These are phyloP conservation scores for Diaphora mendica DNA, from an alignment of 2,888 invertebrate genomes.

Conservation along the genomic window DNA sequence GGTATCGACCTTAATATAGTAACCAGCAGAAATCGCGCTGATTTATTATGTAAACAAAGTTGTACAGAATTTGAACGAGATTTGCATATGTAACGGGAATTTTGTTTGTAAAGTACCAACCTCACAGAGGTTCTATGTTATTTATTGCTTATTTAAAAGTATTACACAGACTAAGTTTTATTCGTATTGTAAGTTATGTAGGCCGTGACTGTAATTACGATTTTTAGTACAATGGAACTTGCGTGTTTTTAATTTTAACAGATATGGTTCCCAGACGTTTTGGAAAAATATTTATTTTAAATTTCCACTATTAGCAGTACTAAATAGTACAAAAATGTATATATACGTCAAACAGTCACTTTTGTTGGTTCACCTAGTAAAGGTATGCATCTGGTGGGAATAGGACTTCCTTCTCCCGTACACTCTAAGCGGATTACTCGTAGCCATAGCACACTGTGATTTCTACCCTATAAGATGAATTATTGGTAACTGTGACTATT, in stretches of 20 bases:
- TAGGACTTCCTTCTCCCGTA: neutral
- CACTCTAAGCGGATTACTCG: neutral
- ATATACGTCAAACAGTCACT: no score
- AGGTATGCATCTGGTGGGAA: neutral
- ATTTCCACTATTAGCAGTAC: neutral
- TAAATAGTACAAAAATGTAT: no score
- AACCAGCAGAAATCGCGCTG: slow-evolving; percentile 47
- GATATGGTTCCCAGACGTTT: no score
- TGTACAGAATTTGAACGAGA: slow-evolving; percentile 51
- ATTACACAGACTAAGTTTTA: slow-evolving; percentile 19
- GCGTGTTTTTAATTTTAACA: no score
- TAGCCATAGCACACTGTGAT: no score
- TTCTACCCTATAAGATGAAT: neutral
- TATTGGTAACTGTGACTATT: neutral
- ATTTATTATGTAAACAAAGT: slow-evolving; percentile 61
- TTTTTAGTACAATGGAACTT: neutral
- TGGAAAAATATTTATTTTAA: neutral
- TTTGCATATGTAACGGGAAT: slow-evolving; percentile 58
- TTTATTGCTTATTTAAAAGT: slow-evolving; percentile 42
- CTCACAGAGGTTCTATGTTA: slow-evolving; percentile 36
- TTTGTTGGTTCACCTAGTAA: neutral
- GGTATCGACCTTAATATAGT: slow-evolving; percentile 38
- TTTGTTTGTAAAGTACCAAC: slow-evolving; percentile 44
- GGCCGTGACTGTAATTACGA: slow-evolving; percentile 19
- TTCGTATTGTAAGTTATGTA: slow-evolving; percentile 19